phyloP scores from a whole-genome alignment of 53 echinoderm and acorn worm species.

The Zoroaster sp. region DNA sequence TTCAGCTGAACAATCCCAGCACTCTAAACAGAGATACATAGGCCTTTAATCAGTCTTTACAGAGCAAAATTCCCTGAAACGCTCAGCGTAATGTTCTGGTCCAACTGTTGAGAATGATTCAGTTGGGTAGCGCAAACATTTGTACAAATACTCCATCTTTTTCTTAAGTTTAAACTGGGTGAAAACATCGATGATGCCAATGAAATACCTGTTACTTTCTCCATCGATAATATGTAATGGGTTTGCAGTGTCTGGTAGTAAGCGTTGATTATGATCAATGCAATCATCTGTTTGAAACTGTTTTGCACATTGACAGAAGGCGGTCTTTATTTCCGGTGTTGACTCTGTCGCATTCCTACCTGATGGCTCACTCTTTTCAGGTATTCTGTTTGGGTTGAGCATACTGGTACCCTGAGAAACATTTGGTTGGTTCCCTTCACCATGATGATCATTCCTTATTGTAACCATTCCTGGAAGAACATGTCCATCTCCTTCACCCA shows the following conservation, averaged over 20 bases:
- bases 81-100: constrained; percentile 51
- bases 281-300: background rate
- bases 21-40: no score
- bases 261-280: constrained; percentile 44
- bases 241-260: constrained; percentile 52
- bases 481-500: background rate
- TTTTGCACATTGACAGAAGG: constrained; percentile 1
- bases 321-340: background rate
- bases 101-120: constrained; percentile 69
- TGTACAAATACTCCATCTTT: constrained; percentile 60
- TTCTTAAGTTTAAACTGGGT: constrained; percentile 59
- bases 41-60: constrained; percentile 29
- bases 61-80: constrained; percentile 56
- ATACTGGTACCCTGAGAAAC: background rate
- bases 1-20: no score
- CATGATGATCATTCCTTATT: background rate
- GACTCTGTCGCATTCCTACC: background rate
- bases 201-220: constrained; percentile 54
- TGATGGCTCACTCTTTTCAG: background rate
- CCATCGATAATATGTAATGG: constrained; percentile 73
- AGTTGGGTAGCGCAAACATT: constrained; percentile 57
- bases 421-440: constrained; percentile 2
- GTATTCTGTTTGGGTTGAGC: background rate
- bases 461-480: constrained; percentile 21
- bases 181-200: constrained; percentile 74